A percentile compares a stretch with the other conserved stretches of the same genome.
Conservation (phyloP, 2,113 vertebrate genomes). For the Xiphophorus hellerii region DNA sequence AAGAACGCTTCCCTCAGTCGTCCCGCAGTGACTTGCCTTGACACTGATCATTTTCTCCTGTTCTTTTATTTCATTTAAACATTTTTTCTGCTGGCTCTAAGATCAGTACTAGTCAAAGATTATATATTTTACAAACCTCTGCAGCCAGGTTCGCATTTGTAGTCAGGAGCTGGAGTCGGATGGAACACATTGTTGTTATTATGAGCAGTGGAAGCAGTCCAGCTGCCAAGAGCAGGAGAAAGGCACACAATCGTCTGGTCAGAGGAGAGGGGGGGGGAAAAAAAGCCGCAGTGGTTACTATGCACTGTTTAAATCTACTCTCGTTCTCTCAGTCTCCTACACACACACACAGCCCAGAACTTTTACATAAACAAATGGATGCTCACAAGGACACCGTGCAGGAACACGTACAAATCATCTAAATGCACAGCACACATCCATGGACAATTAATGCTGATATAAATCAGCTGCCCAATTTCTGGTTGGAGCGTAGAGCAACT, state of each 20-base stretch:
- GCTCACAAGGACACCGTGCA: constrained; percentile 57
- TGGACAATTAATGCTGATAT: constrained; percentile 63
- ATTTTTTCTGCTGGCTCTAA: constrained; percentile 39
- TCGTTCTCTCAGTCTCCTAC: constrained; percentile 16
- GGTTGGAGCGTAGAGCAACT: constrained; percentile 38
- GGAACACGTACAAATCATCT: constrained; percentile 36
- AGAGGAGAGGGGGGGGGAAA: neutral
- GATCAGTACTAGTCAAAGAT: constrained; percentile 47
- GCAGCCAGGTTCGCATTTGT: constrained; percentile 27
- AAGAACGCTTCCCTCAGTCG: constrained; percentile 13
- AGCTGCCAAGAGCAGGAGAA: constrained; percentile 63
- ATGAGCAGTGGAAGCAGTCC: constrained; percentile 65
- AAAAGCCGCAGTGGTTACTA: constrained; percentile 56
- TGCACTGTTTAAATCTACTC: constrained; percentile 45
- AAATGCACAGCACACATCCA: constrained; percentile 42
- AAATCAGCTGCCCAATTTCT: constrained; percentile 66
- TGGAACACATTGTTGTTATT: constrained; percentile 72
- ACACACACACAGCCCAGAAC: constrained; percentile 28
- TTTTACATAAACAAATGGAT: constrained; percentile 54
- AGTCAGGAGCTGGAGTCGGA: constrained; percentile 59
- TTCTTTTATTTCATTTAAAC: neutral
- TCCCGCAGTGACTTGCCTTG: constrained; percentile 22
- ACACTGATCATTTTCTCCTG: constrained; percentile 48
- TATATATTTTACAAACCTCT: constrained; percentile 50
- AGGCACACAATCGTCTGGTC: constrained; percentile 51